These are phyloP conservation scores for Cosmopolites sordidus DNA, from an alignment of 2,888 invertebrate genomes.

Conservation along the genomic window DNA sequence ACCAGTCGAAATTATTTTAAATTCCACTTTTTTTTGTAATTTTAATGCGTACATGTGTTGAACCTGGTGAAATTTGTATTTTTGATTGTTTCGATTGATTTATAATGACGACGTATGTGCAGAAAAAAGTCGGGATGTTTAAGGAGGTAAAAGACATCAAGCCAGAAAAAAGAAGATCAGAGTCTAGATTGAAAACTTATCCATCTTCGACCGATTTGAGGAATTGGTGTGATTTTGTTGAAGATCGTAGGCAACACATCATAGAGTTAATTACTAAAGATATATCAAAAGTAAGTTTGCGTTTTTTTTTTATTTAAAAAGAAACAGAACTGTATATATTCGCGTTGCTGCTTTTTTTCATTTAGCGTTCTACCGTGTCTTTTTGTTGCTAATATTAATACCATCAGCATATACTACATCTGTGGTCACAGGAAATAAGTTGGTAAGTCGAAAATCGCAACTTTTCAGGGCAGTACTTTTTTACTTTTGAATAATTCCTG, in stretches of 20 bases:
- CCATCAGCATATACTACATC: no score
- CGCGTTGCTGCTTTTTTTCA: background rate
- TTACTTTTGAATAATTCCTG: no score
- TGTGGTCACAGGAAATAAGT: no score
- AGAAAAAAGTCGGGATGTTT: constrained; percentile 26
- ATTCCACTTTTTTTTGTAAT: no score
- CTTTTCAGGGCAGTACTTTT: no score
- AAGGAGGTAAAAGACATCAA: constrained; percentile 18
- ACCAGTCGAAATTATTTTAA: no score
- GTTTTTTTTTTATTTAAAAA: background rate
- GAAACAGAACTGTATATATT: background rate
- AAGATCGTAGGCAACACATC: constrained; percentile 56
- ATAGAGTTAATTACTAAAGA: constrained; percentile 51
- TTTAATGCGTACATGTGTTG: no score
- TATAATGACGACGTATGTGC: constrained; percentile 26
- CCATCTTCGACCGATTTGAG: constrained; percentile 56
- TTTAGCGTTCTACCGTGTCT: no score
- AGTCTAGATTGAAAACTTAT: constrained; percentile 56
- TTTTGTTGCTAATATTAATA: no score
- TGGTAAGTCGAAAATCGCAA: no score
- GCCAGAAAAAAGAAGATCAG: constrained; percentile 39
- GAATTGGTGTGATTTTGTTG: constrained; percentile 56
- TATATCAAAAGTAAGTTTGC: constrained; percentile 23
- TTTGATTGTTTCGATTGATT: no score
- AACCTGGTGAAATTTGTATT: no score